Evolutionary conservation across 2,797 vertebrate species (phyloP).

Genomic region (Rachycentron canadum): DNA sequence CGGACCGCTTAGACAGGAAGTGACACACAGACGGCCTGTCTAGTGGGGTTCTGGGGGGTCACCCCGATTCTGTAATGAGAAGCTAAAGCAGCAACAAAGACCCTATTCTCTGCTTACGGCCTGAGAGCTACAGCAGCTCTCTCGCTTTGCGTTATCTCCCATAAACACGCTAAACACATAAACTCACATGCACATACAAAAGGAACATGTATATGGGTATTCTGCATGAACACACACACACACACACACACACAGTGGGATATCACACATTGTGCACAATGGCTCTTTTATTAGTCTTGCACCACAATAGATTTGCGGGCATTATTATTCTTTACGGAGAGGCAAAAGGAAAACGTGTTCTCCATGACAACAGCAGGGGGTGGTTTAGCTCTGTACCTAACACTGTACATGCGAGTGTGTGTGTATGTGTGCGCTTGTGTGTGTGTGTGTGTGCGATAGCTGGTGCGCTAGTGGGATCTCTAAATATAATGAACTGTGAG

Average conservation of each 20-base stretch:
- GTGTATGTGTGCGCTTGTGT: background rate
- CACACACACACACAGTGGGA: background rate
- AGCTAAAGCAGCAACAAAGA: conserved; percentile 75
- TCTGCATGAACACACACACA: conserved; percentile 2
- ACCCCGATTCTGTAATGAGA: conserved; percentile 80
- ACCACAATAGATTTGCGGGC: conserved; percentile 59
- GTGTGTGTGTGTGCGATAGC: conserved; percentile 12
- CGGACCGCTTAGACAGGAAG: conserved; percentile 77
- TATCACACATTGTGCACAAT: conserved; percentile 35
- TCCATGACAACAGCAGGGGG: conserved; percentile 69
- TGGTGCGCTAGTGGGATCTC: conserved; percentile 42
- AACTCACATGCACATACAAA: conserved; percentile 63
- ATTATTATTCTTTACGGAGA: conserved; percentile 76
- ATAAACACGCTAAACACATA: conserved; percentile 75
- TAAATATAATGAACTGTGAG: conserved; percentile 62
- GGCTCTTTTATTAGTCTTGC: conserved; percentile 62
- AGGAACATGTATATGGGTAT: conserved; percentile 56
- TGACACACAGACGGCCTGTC: conserved; percentile 81
- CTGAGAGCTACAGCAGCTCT: conserved; percentile 34
- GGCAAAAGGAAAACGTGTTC: conserved; percentile 63
- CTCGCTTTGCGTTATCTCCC: conserved; percentile 73
- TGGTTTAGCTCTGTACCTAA: conserved; percentile 22
- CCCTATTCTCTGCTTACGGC: conserved; percentile 64
- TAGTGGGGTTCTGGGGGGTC: conserved; percentile 70
- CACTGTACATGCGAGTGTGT: background rate